Evolutionary conservation across 2,888 invertebrate genomes (phyloP).

Genomic region (Erebia palarica): DNA sequence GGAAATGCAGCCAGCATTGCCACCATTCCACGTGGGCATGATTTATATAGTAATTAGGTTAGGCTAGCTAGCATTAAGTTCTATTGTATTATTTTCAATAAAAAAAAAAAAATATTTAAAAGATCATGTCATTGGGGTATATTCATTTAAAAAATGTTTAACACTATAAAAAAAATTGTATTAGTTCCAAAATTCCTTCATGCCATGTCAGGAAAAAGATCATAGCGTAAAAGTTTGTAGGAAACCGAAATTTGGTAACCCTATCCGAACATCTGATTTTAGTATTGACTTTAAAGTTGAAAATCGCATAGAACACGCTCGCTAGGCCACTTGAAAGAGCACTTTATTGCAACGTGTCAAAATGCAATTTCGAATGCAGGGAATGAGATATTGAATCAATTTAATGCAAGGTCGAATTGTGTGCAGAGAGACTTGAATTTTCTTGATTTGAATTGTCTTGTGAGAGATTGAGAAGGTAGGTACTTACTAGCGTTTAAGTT

Average conservation of each 20-base stretch:
- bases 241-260: conserved; percentile 1
- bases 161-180: no score
- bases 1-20: no score
- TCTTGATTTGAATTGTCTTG: conserved; percentile 23
- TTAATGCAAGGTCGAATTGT: conserved; percentile 31
- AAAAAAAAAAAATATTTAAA: no score
- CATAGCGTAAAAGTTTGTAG: not conserved
- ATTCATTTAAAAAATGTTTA: no score
- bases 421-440: conserved; percentile 32
- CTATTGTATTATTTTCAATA: no score
- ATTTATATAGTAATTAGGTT: no score
- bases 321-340: conserved; percentile 20
- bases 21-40: no score
- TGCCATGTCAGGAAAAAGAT: no score
- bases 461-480: conserved; percentile 5
- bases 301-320: conserved; percentile 17
- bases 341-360: conserved; percentile 26
- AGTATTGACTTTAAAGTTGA: conserved; percentile 31
- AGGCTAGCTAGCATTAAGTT: no score
- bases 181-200: no score
- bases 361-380: conserved; percentile 12
- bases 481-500: not conserved
- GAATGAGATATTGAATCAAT: conserved; percentile 25
- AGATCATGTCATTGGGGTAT: no score
- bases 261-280: conserved; percentile 22